Conservation (phyloP, 1,140 invertebrate species). For the Drosophila ohnishii region DNA sequence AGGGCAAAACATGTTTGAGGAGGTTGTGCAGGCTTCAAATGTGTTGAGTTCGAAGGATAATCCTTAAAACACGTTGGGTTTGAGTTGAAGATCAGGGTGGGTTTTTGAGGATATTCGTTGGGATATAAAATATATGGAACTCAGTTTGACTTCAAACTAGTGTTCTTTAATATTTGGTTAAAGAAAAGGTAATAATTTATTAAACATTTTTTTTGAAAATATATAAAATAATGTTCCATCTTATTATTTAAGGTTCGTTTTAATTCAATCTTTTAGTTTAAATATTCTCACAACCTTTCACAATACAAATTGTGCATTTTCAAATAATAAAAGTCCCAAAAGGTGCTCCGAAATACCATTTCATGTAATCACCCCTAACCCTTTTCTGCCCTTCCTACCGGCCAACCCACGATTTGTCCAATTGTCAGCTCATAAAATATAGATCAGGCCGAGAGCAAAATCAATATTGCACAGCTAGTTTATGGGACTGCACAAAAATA, state of each 20-base stretch:
- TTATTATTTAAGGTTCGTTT: not conserved
- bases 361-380: constrained; percentile 24
- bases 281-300: no score
- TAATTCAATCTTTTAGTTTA: not conserved
- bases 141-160: not conserved
- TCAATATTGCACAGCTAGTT: constrained; percentile 64
- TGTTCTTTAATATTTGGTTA: not conserved
- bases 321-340: not conserved
- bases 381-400: not conserved
- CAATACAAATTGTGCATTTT: not conserved
- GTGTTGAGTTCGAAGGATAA: constrained; percentile 5
- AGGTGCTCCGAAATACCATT: not conserved
- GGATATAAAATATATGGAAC: not conserved
- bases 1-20: constrained; percentile 36
- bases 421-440: constrained; percentile 79
- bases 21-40: not conserved
- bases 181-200: no score
- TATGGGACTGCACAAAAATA: constrained; percentile 68
- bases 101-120: not conserved
- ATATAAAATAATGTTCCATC: not conserved
- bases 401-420: constrained; percentile 65
- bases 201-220: not conserved
- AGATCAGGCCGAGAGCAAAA: constrained; percentile 51
- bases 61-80: constrained; percentile 12
- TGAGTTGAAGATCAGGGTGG: constrained; percentile 5